Evolutionary conservation across 2,888 invertebrate species (phyloP).

Genomic region (Eupeodes latifasciatus): DNA sequence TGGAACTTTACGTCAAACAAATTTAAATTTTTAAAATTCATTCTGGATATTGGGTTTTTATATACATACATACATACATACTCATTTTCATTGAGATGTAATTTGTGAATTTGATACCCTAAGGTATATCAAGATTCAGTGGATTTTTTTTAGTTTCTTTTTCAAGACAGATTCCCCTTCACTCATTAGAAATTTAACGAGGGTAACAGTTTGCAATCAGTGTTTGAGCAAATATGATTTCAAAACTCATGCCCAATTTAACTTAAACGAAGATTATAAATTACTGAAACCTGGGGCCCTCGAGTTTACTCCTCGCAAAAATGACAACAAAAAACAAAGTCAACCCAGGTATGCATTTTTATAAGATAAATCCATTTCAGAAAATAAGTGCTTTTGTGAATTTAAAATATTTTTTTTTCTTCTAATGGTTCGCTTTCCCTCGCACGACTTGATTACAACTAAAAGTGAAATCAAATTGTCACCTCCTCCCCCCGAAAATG

Average conservation of each 20-base stretch:
- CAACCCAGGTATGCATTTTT: conserved; percentile 24
- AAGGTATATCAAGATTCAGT: too few relatives aligned
- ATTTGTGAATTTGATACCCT: too few relatives aligned
- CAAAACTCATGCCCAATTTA: conserved; percentile 2
- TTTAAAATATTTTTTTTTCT: not conserved
- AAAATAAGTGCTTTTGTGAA: conserved; percentile 21
- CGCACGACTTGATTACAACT: conserved; percentile 25
- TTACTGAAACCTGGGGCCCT: conserved; percentile 1
- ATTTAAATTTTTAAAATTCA: too few relatives aligned
- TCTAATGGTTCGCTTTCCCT: not conserved
- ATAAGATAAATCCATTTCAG: conserved; percentile 20
- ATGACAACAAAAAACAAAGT: not conserved
- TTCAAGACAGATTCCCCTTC: too few relatives aligned
- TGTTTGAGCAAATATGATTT: conserved; percentile 15
- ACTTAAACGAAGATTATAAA: conserved; percentile 5
- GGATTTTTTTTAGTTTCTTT: too few relatives aligned
- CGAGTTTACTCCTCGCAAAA: not conserved
- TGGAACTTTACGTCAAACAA: too few relatives aligned
- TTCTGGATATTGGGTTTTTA: too few relatives aligned
- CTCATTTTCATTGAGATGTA: too few relatives aligned
- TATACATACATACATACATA: too few relatives aligned
- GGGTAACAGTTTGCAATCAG: conserved; percentile 18
- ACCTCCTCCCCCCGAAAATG: conserved; percentile 20
- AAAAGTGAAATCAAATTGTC: conserved; percentile 32
- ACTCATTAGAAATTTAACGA: not conserved